Percentiles rank a stretch among this genome's conserved stretches.
Conservation (phyloP, 2,113 vertebrate species). For the Triplophysa siluroides region DNA sequence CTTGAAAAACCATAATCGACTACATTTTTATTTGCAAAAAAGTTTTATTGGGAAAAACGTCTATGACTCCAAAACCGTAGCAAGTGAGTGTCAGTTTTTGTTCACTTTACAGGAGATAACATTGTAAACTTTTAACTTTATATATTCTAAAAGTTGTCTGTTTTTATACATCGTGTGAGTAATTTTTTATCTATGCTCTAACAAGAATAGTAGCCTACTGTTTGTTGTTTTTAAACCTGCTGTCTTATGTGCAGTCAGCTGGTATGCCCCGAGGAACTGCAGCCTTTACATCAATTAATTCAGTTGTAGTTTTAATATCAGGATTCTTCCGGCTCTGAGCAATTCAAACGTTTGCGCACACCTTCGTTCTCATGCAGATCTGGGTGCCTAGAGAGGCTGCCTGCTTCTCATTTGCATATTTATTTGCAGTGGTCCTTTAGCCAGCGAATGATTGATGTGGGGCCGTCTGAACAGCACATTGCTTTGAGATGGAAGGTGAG, state of each 20-base stretch:
- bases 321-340: conserved; percentile 98
- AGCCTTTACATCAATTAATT: conserved; percentile 80
- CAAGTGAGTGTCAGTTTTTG: too few relatives aligned
- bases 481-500: conserved; percentile 83
- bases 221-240: conserved; percentile 17
- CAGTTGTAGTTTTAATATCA: conserved; percentile 94
- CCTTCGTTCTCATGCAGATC: conserved; percentile 79
- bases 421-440: conserved; percentile 99
- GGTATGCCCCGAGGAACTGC: neutral
- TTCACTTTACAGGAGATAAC: too few relatives aligned
- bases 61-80: too few relatives aligned
- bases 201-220: neutral
- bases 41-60: too few relatives aligned
- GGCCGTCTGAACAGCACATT: conserved; percentile 96
- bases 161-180: neutral
- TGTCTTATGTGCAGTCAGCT: conserved; percentile 55
- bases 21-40: too few relatives aligned
- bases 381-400: conserved; percentile 97
- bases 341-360: conserved; percentile 93
- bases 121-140: too few relatives aligned
- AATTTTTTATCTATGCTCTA: neutral
- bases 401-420: conserved; percentile 99
- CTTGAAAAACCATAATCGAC: too few relatives aligned
- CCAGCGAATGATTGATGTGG: conserved; percentile 99
- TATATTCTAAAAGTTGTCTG: too few relatives aligned